Percentiles rank a stretch among this genome's conserved stretches.
Conservation (phyloP, 2,113 vertebrate species). For the Austrofundulus limnaeus region DNA sequence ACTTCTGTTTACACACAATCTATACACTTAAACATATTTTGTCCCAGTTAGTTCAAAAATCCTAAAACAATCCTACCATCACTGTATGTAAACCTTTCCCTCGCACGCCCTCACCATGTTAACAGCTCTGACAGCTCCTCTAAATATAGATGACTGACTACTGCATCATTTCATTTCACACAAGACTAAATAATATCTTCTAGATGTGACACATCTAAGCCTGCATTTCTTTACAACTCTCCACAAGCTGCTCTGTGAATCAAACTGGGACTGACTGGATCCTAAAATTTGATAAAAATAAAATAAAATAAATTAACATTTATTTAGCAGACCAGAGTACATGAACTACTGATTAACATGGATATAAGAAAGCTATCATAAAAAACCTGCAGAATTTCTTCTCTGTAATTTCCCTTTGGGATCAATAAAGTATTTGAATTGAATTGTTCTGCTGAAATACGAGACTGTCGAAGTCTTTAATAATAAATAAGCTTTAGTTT, state of each 20-base stretch:
- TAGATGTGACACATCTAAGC: constrained; percentile 10
- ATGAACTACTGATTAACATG: not conserved
- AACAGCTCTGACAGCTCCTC: constrained; percentile 26
- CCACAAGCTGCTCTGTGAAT: not conserved
- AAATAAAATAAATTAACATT: too few species aligned
- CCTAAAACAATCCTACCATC: too few species aligned
- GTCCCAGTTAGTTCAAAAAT: too few species aligned
- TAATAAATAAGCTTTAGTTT: not conserved
- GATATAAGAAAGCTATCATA: too few species aligned
- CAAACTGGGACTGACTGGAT: not conserved
- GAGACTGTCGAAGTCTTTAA: not conserved
- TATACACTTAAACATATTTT: too few species aligned
- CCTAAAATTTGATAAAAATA: not conserved
- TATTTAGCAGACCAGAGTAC: not conserved
- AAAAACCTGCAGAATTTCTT: not conserved
- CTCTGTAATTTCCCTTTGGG: too few species aligned
- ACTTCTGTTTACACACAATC: too few species aligned
- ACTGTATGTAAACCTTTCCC: too few species aligned
- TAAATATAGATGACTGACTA: constrained; percentile 60
- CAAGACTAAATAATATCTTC: constrained; percentile 35
- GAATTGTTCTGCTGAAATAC: too few species aligned
- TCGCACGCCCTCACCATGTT: not conserved
- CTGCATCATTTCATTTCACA: constrained; percentile 51
- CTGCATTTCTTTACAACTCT: not conserved
- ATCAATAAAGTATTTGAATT: too few species aligned